These are phyloP conservation scores for Artibeus jamaicensis DNA, from an alignment of 2,797 vertebrate genomes.

Conservation along the genomic window DNA sequence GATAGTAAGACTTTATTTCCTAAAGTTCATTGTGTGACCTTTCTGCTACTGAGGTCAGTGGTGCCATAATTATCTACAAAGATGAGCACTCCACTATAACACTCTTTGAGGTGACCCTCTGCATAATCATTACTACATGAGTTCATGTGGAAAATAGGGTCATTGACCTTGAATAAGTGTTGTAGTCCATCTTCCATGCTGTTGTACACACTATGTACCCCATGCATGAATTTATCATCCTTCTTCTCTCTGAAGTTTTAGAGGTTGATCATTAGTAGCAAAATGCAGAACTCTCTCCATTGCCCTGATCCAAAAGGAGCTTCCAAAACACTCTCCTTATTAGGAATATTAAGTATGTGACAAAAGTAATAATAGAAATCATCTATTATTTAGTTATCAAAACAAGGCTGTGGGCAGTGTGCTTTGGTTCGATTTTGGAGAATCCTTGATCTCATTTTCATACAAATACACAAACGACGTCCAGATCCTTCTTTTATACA, in stretches of 20 bases:
- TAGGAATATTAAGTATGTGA: background rate
- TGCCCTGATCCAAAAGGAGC: background rate
- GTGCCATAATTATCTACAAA: background rate
- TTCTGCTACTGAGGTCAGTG: background rate
- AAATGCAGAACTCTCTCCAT: background rate
- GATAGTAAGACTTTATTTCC: background rate
- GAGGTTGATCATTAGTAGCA: background rate
- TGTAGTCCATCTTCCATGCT: background rate
- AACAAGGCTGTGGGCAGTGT: background rate
- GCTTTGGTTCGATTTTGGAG: background rate
- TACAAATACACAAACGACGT: background rate
- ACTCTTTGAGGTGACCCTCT: background rate
- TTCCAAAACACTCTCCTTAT: background rate
- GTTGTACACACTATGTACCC: fast-evolving
- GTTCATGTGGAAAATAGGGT: background rate
- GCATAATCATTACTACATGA: background rate
- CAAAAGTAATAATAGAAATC: background rate
- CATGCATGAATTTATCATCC: background rate
- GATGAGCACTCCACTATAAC: background rate
- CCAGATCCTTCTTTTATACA: background rate
- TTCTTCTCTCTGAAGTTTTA: background rate
- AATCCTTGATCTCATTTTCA: background rate
- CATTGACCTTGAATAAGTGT: background rate
- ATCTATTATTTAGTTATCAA: background rate
- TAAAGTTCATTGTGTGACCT: background rate